Base-by-base conservation (phyloP, 2,113 vertebrate genomes). In the Chinchilla lanigera region DNA sequence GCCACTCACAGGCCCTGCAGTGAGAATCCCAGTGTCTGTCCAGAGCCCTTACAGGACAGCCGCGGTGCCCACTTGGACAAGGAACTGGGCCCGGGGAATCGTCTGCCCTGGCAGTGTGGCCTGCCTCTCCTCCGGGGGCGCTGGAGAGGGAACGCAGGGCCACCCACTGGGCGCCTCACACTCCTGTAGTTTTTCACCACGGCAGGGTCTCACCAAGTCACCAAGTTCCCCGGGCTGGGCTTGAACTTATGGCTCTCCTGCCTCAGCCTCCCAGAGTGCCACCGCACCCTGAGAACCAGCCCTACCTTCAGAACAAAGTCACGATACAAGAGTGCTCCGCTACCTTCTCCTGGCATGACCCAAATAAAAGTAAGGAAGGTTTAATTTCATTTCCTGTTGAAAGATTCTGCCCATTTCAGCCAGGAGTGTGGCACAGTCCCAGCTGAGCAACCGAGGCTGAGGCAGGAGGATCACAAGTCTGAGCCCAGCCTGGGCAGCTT, bases 251-350 rank as follows among this genome's bases (percentile, higher is more conserved):
- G 33, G 33, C 35, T 17, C 33, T 67, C 33, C 63, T 65, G 63
- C 63, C 63, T 65, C 30, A 33, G 63, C 30, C 30, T 65, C 63
- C 63, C 61, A 63, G 28, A 30, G 61, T 63, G 61, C 61, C n/a
- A n/a, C n/a, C n/a, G n/a, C n/a, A n/a, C 63, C 63, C 63, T 10
- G 30, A 0, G 3, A 16, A 33, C 30, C 30, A 33, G 63, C 30
- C 30, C 80, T 69, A 35, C 44, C 56, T 92, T 86, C 33, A 93
- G 92, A 96, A 84, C 56, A 89, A 82, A 90, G 38, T 28, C 26
- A 83, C 78, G 10, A 52, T 87, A 30, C 35, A 88, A 73, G 30
- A 93, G 88, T 33, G 35, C 7, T 63, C 8, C 38, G n/a, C 60
- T 84, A n/a, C 24, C 44, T 71, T 95, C 84, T 50, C 54, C 9